These are phyloP conservation scores for Eunapius fragilis DNA, from an alignment of 37 sponge, comb jelly and placozoan species.

Conservation along the genomic window DNA sequence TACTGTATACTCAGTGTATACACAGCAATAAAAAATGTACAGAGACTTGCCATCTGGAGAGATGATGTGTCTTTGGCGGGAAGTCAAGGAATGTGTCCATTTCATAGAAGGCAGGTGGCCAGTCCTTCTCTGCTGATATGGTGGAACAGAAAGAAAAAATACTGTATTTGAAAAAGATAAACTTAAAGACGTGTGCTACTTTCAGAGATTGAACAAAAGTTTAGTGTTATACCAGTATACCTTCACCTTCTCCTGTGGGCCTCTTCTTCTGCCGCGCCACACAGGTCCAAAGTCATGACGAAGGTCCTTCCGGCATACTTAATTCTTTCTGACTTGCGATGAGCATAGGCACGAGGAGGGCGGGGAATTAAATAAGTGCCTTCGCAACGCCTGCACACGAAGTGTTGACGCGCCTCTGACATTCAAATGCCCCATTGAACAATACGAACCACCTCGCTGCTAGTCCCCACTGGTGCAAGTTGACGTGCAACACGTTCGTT, in stretches of 20 bases:
- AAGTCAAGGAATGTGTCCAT: conserved; percentile 67
- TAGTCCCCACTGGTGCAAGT: conserved; percentile 51
- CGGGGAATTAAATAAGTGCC: neutral
- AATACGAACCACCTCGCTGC: neutral
- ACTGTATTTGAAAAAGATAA: neutral
- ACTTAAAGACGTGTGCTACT: neutral
- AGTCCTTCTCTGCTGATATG: conserved; percentile 14
- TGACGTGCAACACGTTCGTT: conserved; percentile 66
- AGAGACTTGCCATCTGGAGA: conserved; percentile 72
- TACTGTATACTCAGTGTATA: neutral
- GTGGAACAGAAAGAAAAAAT: neutral
- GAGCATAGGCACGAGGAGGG: neutral
- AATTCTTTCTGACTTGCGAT: conserved; percentile 70
- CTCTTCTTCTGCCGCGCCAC: conserved; percentile 6
- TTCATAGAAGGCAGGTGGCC: conserved; percentile 56
- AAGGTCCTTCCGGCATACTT: conserved; percentile 54
- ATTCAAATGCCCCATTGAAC: neutral
- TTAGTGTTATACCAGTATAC: neutral
- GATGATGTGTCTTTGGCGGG: conserved; percentile 71
- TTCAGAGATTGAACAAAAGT: neutral
- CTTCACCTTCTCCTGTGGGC: neutral
- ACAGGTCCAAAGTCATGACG: conserved; percentile 49
- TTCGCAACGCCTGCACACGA: neutral
- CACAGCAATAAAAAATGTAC: neutral
- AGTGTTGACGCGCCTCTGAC: neutral